Conservation (phyloP, 2,113 vertebrate genomes). For the Talpa occidentalis region DNA sequence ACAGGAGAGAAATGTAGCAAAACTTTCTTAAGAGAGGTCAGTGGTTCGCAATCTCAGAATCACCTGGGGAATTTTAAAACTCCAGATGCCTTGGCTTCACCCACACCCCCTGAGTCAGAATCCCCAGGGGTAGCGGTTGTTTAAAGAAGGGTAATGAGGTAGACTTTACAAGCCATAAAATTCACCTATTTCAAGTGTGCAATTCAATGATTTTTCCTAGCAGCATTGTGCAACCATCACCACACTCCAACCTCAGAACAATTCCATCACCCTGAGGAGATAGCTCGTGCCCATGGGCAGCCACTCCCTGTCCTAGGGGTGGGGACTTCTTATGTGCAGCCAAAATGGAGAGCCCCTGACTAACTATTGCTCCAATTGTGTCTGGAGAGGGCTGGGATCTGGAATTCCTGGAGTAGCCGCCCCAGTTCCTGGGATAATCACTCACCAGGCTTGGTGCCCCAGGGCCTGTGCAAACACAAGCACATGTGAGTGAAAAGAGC, state of each 20-base stretch:
- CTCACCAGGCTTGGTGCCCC: background rate
- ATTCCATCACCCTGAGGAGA: background rate
- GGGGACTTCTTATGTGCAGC: background rate
- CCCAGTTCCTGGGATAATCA: background rate
- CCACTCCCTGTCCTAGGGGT: background rate
- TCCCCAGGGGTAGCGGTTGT: background rate
- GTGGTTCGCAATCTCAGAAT: background rate
- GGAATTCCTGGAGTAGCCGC: background rate
- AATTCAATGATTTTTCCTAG: background rate
- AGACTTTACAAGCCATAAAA: background rate
- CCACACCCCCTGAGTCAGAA: background rate
- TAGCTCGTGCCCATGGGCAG: background rate
- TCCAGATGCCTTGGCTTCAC: background rate
- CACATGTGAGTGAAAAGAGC: background rate
- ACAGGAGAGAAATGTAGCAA: background rate
- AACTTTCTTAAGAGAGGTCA: background rate
- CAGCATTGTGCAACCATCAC: background rate
- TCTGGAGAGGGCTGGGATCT: background rate
- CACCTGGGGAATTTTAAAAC: background rate
- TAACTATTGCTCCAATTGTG: background rate
- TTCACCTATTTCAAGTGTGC: background rate
- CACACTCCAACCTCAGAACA: background rate
- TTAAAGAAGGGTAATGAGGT: background rate
- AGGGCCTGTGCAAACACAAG: background rate
- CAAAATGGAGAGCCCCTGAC: background rate